These are phyloP conservation scores for Eupithecia tripunctaria DNA, from an alignment of 2,888 invertebrate species.

Conservation along the genomic window DNA sequence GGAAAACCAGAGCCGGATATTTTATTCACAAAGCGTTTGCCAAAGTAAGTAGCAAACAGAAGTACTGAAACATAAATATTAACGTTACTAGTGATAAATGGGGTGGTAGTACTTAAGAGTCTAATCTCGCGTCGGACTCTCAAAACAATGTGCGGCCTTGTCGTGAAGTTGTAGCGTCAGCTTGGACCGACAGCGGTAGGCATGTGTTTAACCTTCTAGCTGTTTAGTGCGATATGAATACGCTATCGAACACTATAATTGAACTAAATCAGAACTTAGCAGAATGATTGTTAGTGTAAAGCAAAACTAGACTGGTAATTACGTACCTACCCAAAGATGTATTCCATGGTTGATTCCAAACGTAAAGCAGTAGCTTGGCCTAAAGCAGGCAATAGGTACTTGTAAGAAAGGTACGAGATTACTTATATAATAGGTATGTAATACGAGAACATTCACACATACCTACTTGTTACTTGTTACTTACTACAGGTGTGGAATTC, in stretches of 20 bases:
- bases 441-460: too few species aligned
- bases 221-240: background rate
- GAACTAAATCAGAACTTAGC: background rate
- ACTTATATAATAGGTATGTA: too few species aligned
- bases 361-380: background rate
- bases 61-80: constrained; percentile 42
- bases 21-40: constrained; percentile 36
- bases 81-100: constrained; percentile 46
- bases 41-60: constrained; percentile 28
- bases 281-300: background rate
- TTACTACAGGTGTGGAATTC: too few species aligned
- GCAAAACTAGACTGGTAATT: too few species aligned
- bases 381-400: background rate
- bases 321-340: too few species aligned
- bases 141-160: constrained; percentile 52
- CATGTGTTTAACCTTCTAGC: constrained; percentile 15
- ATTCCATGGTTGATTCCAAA: background rate
- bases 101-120: constrained; percentile 50
- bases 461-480: too few species aligned
- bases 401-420: background rate
- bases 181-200: constrained; percentile 39
- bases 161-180: constrained; percentile 54
- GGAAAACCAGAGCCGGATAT: constrained; percentile 24
- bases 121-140: constrained; percentile 47
- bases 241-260: background rate